These are phyloP conservation scores for Furcula furcula DNA, from an alignment of 2,888 invertebrate species.

Conservation along the genomic window DNA sequence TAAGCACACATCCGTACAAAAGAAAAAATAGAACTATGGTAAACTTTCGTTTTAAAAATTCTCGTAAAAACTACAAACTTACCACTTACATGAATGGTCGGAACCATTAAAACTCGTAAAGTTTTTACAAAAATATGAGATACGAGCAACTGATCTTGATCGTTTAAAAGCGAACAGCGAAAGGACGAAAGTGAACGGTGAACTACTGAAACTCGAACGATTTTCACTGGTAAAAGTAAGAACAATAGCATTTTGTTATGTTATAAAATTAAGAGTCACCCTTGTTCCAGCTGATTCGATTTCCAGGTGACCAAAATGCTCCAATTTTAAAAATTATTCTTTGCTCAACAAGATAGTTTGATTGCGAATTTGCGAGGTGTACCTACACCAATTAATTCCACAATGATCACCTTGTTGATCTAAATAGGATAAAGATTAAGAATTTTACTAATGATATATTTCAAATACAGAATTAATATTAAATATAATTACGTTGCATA, in stretches of 20 bases:
- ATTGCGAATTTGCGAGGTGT: no score
- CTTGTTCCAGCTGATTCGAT: no score
- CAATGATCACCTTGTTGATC: no score
- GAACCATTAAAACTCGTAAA: slow-evolving; percentile 10
- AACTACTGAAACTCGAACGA: slow-evolving; percentile 14
- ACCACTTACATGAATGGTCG: slow-evolving; percentile 8
- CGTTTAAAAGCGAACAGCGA: slow-evolving; percentile 37
- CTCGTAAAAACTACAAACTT: slow-evolving; percentile 12
- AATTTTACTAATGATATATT: no score
- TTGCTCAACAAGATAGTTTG: no score
- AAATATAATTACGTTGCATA: not conserved
- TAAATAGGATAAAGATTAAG: no score
- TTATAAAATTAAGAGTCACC: no score
- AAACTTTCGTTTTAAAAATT: slow-evolving; percentile 19
- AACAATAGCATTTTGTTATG: not conserved
- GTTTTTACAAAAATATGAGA: slow-evolving; percentile 22
- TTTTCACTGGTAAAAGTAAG: slow-evolving; percentile 10
- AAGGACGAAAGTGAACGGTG: slow-evolving; percentile 15
- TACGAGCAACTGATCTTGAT: slow-evolving; percentile 38
- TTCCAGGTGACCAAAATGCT: no score
- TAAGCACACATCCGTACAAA: no score
- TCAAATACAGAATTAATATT: no score
- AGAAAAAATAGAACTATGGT: not conserved
- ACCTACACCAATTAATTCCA: no score
- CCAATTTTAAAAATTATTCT: no score